These are phyloP conservation scores for Pseudorhombus dupliciocellatus DNA, from an alignment of 2,113 vertebrate species.

Conservation along the genomic window DNA sequence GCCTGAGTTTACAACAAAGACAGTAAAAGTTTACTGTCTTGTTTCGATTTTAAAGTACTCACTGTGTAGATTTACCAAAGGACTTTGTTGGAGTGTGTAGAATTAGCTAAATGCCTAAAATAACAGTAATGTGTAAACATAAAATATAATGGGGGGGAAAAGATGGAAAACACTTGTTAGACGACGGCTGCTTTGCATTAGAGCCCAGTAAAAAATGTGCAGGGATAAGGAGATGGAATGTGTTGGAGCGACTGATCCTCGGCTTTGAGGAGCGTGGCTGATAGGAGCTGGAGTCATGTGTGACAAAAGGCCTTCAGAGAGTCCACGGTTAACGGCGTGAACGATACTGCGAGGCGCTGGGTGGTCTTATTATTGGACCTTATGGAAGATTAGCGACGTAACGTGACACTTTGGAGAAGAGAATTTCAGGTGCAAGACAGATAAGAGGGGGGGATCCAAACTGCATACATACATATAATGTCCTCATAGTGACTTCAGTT, in stretches of 20 bases:
- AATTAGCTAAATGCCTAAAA: too few relatives aligned
- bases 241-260: constrained; percentile 35
- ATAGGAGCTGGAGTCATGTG: constrained; percentile 21
- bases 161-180: constrained; percentile 8
- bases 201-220: neutral
- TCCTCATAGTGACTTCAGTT: neutral
- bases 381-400: constrained; percentile 55
- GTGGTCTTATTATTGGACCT: constrained; percentile 67
- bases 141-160: neutral
- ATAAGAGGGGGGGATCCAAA: constrained; percentile 17
- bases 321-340: neutral
- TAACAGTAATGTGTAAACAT: constrained; percentile 10
- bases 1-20: neutral
- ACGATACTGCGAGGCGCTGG: constrained; percentile 15
- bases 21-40: neutral
- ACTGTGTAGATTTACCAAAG: neutral
- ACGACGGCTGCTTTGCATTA: constrained; percentile 55
- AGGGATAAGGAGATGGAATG: constrained; percentile 32
- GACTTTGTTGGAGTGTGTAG: neutral
- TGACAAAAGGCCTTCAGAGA: constrained; percentile 25
- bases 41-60: neutral
- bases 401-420: constrained; percentile 42
- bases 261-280: constrained; percentile 26
- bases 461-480: neutral
- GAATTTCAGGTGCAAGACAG: constrained; percentile 20